phyloP scores from a whole-genome alignment of 2,888 invertebrate genomes.

The Drosophila incognita region DNA sequence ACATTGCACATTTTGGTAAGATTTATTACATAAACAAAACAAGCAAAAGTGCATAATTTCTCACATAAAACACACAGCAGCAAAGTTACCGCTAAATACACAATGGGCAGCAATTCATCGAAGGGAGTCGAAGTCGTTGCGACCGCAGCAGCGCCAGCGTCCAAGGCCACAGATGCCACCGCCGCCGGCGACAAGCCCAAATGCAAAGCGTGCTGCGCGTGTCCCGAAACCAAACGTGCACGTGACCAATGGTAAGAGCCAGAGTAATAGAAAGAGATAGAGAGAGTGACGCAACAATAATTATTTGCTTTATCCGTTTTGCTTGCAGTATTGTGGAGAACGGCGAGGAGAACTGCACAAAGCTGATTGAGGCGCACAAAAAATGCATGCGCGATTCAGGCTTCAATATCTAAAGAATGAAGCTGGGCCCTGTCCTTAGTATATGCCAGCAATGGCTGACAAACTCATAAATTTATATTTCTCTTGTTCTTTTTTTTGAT shows the following conservation, averaged over 20 bases:
- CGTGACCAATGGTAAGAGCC: slow-evolving; percentile 94
- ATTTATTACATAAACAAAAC: slow-evolving; percentile 71
- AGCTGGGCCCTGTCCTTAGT: slow-evolving; percentile 8
- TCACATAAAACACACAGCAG: not conserved
- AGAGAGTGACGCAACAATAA: slow-evolving; percentile 29
- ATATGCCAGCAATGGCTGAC: not conserved
- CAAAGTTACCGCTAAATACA: not conserved
- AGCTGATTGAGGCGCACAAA: slow-evolving; percentile 97
- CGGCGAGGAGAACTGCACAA: slow-evolving; percentile 95
- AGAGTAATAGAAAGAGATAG: not conserved
- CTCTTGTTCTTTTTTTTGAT: slow-evolving; percentile 35
- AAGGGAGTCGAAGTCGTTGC: slow-evolving; percentile 86
- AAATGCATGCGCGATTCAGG: slow-evolving; percentile 98
- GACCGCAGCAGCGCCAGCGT: slow-evolving; percentile 68
- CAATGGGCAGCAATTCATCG: slow-evolving; percentile 87
- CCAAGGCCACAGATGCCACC: slow-evolving; percentile 74
- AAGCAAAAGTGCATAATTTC: slow-evolving; percentile 8
- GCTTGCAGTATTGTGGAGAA: slow-evolving; percentile 92
- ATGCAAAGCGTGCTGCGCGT: slow-evolving; percentile 97
- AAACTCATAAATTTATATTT: slow-evolving; percentile 4
- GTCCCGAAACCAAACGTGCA: slow-evolving; percentile 96
- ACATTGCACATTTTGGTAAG: slow-evolving; percentile 45
- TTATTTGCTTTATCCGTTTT: not conserved
- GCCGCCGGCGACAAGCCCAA: slow-evolving; percentile 87
- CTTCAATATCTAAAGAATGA: slow-evolving; percentile 92